Conservation (phyloP, 2,113 vertebrate genomes). For the Corvus hawaiiensis region DNA sequence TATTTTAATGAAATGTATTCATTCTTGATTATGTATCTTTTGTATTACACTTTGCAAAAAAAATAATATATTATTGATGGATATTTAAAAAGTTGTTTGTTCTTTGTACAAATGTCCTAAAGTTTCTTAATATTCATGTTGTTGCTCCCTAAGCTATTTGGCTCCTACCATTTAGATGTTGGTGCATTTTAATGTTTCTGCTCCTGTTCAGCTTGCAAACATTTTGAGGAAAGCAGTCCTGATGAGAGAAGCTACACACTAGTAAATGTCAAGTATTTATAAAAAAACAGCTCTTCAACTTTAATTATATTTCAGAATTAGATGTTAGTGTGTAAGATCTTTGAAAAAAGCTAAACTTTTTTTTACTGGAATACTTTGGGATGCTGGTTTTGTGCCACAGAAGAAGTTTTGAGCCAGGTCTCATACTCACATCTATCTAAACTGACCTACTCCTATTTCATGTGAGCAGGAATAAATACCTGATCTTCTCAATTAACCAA, state of each 20-base stretch:
- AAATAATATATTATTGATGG: background rate
- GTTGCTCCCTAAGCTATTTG: background rate
- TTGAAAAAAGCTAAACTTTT: background rate
- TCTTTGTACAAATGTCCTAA: background rate
- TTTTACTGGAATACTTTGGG: background rate
- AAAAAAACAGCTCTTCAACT: background rate
- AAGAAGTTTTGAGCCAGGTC: background rate
- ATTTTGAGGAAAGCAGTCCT: conserved; percentile 35
- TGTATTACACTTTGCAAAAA: background rate
- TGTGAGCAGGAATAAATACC: background rate
- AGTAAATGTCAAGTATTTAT: conserved; percentile 46
- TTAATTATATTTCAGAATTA: background rate
- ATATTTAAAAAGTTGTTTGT: background rate
- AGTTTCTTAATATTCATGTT: background rate
- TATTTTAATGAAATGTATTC: background rate
- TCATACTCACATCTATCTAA: background rate
- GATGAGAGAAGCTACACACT: background rate
- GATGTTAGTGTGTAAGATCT: background rate
- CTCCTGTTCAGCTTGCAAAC: conserved; percentile 29
- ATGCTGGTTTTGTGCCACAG: background rate
- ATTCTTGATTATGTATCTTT: background rate
- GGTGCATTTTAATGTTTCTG: conserved; percentile 1
- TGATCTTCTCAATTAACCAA: background rate
- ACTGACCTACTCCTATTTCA: background rate
- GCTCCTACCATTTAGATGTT: background rate